Conservation (phyloP, 2,113 vertebrate genomes). For the Pantherophis guttatus region DNA sequence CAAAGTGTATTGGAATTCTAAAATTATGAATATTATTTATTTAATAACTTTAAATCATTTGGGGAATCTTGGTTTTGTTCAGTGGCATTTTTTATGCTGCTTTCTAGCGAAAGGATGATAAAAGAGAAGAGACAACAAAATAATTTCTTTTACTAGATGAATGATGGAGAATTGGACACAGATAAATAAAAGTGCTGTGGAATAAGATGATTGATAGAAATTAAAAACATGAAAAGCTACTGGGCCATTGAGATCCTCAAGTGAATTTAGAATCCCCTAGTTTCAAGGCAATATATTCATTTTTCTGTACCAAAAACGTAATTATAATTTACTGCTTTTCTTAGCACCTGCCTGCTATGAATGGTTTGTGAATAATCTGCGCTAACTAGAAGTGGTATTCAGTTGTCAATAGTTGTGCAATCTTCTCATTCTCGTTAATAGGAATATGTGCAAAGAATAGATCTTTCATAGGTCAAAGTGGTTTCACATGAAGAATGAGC, state of each 20-base stretch:
- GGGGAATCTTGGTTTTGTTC: background rate
- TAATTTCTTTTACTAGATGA: slow-evolving; percentile 11
- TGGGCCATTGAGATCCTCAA: background rate
- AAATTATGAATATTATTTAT: background rate
- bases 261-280: background rate
- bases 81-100: background rate
- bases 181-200: slow-evolving; percentile 12
- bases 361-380: slow-evolving; percentile 16
- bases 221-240: background rate
- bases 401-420: background rate
- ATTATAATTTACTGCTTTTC: background rate
- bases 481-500: background rate
- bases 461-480: slow-evolving; percentile 4
- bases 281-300: background rate
- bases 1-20: background rate
- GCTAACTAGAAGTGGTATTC: background rate
- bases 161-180: background rate
- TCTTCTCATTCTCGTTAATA: slow-evolving; percentile 20
- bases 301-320: slow-evolving; percentile 2
- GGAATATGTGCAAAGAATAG: background rate
- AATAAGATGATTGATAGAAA: slow-evolving; percentile 4
- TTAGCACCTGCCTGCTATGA: background rate
- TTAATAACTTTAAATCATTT: slow-evolving; percentile 2
- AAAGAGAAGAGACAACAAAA: background rate
- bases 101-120: background rate